Conservation (phyloP, 2,888 invertebrate species). For the Micropterix aruncella region DNA sequence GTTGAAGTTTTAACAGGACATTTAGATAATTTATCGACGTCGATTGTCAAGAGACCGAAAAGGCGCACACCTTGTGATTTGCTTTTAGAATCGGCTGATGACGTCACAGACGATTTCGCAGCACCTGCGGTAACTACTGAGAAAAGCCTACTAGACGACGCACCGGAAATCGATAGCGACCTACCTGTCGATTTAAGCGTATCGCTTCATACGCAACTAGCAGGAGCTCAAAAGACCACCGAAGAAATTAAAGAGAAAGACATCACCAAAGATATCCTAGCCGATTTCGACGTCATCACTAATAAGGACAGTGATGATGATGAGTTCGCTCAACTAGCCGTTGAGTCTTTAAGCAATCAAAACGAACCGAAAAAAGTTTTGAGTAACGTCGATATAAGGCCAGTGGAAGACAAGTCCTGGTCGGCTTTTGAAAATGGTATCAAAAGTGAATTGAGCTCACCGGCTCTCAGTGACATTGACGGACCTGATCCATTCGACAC, state of each 20-base stretch:
- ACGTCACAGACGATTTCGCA: slow-evolving; percentile 16
- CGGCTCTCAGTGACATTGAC: slow-evolving; percentile 35
- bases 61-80: slow-evolving; percentile 53
- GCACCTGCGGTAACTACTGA: slow-evolving; percentile 20
- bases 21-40: slow-evolving; percentile 58
- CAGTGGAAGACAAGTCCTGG: slow-evolving; percentile 42
- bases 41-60: slow-evolving; percentile 37
- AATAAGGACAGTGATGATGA: slow-evolving; percentile 51
- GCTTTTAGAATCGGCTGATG: slow-evolving; percentile 48
- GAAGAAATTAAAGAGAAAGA: slow-evolving; percentile 1
- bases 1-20: slow-evolving; percentile 79
- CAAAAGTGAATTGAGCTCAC: slow-evolving; percentile 4
- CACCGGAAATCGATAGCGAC: slow-evolving; percentile 50
- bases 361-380: slow-evolving; percentile 32
- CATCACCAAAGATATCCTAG: slow-evolving; percentile 20
- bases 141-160: slow-evolving; percentile 61
- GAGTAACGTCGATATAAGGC: slow-evolving; percentile 25
- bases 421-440: slow-evolving; percentile 41
- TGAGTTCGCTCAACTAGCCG: slow-evolving; percentile 64
- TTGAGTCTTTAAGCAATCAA: slow-evolving; percentile 54
- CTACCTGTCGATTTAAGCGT: slow-evolving; percentile 59
- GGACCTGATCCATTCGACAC: slow-evolving; percentile 76
- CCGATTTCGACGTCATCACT: slow-evolving; percentile 36
- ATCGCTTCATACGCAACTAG: slow-evolving; percentile 35
- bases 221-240: slow-evolving; percentile 9